phyloP scores from a whole-genome alignment of 1,140 invertebrate genomes.

The Drosophila pruinosa region DNA sequence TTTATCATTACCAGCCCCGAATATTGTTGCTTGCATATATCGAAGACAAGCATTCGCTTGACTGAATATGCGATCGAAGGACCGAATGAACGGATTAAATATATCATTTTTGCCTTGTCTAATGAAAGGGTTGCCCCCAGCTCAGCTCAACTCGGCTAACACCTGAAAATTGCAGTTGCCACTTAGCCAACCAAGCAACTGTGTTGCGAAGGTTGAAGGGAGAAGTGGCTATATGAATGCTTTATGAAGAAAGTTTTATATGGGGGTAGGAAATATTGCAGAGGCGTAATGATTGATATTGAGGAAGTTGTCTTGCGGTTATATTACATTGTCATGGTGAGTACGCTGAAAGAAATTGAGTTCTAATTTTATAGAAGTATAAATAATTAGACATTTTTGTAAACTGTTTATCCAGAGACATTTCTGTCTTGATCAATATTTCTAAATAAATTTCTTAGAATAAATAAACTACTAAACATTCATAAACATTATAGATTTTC shows the following conservation, averaged over 20 bases:
- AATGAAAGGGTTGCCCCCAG: constrained; percentile 71
- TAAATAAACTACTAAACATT: no score
- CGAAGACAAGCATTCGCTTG: constrained; percentile 59
- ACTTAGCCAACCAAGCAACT: constrained; percentile 50
- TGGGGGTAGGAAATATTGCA: constrained; percentile 63
- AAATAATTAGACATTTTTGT: no score
- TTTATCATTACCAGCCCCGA: constrained; percentile 58
- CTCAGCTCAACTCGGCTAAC: constrained; percentile 46
- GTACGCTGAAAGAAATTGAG: constrained; percentile 28
- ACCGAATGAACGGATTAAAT: constrained; percentile 76
- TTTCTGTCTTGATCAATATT: no score
- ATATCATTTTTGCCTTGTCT: constrained; percentile 74
- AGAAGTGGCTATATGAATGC: constrained; percentile 35
- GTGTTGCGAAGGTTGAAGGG: neutral
- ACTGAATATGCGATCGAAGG: constrained; percentile 42
- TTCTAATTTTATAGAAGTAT: neutral
- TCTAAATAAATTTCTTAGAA: no score
- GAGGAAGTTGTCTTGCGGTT: constrained; percentile 70
- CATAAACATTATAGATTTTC: no score
- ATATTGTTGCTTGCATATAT: constrained; percentile 37
- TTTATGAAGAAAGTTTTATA: constrained; percentile 67
- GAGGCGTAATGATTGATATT: constrained; percentile 76
- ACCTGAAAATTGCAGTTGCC: constrained; percentile 69
- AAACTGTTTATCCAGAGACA: no score
- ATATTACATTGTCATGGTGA: constrained; percentile 36